Evolutionary conservation across 2,888 invertebrate species (phyloP).

Genomic region (Lasioglossum leucozonium): DNA sequence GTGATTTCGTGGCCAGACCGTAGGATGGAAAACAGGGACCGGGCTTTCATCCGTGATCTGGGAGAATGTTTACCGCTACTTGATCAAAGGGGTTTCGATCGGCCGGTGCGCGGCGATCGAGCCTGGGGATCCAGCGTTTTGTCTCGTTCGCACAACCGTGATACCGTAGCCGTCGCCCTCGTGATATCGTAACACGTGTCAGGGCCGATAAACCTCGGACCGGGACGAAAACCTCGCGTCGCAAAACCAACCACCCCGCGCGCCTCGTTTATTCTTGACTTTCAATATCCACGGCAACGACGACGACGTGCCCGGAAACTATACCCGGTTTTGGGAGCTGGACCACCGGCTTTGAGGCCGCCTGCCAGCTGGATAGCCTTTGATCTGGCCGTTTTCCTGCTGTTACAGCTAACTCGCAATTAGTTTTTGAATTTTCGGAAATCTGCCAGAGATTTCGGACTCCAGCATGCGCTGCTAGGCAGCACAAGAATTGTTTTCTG

Average conservation of each 20-base stretch:
- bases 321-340: neutral
- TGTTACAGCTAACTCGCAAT: neutral
- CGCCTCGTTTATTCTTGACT: constrained; percentile 33
- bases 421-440: neutral
- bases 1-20: constrained; percentile 60
- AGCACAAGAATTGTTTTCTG: no score
- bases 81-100: constrained; percentile 78
- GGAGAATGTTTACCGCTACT: constrained; percentile 78
- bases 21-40: constrained; percentile 64
- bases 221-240: neutral
- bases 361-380: neutral
- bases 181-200: constrained; percentile 47
- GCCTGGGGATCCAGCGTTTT: constrained; percentile 49
- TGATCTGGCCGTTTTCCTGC: neutral
- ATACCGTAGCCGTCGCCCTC: constrained; percentile 36
- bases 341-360: neutral
- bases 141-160: constrained; percentile 48
- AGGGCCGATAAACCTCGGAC: constrained; percentile 58
- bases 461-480: neutral
- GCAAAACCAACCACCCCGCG: constrained; percentile 6
- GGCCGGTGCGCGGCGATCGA: constrained; percentile 60
- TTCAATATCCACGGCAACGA: constrained; percentile 17
- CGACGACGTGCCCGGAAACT: no score
- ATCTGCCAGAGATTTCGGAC: neutral
- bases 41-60: constrained; percentile 79